Conservation (phyloP, 2,888 invertebrate species). For the Nematopogon swammerdamellus region DNA sequence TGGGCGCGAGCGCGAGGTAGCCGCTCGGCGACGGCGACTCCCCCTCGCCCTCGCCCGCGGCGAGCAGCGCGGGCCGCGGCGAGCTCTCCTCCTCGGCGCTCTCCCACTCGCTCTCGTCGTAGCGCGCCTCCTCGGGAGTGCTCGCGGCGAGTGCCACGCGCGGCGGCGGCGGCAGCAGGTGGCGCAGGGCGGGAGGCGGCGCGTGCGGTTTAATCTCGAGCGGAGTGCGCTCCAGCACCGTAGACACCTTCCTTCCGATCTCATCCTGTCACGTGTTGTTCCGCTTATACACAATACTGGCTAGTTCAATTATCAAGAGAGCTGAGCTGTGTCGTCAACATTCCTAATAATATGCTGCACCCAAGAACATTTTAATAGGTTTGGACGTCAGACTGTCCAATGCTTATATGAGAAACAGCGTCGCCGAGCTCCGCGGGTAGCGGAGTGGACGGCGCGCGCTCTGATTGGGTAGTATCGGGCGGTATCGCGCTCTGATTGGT, state of each 20-base stretch:
- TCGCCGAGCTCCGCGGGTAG: no score
- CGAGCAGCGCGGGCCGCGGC: background rate
- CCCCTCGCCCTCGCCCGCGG: constrained; percentile 26
- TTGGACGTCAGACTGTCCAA: no score
- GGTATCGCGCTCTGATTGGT: no score
- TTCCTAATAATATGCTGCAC: no score
- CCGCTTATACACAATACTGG: no score
- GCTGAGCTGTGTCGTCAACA: no score
- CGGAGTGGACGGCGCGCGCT: no score
- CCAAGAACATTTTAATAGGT: no score
- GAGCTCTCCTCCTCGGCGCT: background rate
- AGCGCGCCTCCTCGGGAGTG: constrained; percentile 32
- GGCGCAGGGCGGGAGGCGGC: constrained; percentile 25
- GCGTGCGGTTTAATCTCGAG: constrained; percentile 48
- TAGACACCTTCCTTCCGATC: constrained; percentile 68
- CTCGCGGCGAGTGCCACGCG: constrained; percentile 23
- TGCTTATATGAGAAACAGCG: no score
- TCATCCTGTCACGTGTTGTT: no score
- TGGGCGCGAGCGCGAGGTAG: constrained; percentile 37
- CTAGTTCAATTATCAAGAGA: no score
- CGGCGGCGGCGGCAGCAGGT: constrained; percentile 16
- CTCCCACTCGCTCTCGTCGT: background rate
- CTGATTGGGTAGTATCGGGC: no score
- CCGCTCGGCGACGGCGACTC: background rate
- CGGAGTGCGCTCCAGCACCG: constrained; percentile 72